These are phyloP conservation scores for Gonocerus acuteangulatus DNA, from an alignment of 2,888 invertebrate species.

Conservation along the genomic window DNA sequence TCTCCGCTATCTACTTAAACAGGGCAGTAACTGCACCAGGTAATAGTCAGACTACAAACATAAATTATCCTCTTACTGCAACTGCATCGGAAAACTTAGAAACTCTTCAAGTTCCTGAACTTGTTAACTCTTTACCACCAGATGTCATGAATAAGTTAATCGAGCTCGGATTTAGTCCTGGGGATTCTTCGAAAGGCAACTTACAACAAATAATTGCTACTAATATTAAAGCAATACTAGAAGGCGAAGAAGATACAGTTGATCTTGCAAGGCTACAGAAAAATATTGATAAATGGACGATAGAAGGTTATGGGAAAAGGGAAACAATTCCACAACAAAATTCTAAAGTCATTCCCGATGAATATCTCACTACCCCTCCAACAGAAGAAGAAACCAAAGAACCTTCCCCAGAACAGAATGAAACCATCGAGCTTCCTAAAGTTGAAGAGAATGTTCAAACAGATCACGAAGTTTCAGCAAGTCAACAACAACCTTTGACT, in stretches of 20 bases:
- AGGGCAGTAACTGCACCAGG: conserved; percentile 32
- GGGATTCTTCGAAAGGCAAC: conserved; percentile 24
- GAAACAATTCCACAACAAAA: conserved; percentile 44
- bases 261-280: conserved; percentile 69
- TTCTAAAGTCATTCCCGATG: conserved; percentile 69
- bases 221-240: conserved; percentile 49
- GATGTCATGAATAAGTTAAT: conserved; percentile 35
- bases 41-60: conserved; percentile 22
- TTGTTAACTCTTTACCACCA: conserved; percentile 33
- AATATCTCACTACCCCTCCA: conserved; percentile 61
- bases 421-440: background rate
- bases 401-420: background rate
- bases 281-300: conserved; percentile 79
- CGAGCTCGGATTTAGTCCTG: conserved; percentile 29
- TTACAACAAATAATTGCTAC: conserved; percentile 43
- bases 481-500: conserved; percentile 34
- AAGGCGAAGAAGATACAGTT: conserved; percentile 50
- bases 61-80: conserved; percentile 34
- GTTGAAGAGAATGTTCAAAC: background rate
- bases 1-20: conserved; percentile 32
- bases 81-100: conserved; percentile 36
- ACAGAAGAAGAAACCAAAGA: conserved; percentile 18
- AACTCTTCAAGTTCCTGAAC: conserved; percentile 27
- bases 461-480: conserved; percentile 35
- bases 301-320: conserved; percentile 51